Evolutionary conservation across 2,113 vertebrate genomes (phyloP).

Genomic region (Chiloscyllium plagiosum): DNA sequence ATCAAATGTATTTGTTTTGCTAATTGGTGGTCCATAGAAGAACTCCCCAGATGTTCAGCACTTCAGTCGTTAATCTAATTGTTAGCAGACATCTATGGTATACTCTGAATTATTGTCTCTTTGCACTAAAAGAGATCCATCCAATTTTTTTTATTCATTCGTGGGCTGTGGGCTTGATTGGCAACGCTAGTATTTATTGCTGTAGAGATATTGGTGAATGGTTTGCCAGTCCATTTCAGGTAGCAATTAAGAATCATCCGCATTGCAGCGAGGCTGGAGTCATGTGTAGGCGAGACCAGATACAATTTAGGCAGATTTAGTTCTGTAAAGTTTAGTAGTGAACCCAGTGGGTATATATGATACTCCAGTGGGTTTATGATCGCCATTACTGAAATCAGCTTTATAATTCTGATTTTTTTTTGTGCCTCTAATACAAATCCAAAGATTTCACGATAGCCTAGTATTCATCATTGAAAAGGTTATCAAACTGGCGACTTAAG

Average conservation of each 20-base stretch:
- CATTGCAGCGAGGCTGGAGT: neutral
- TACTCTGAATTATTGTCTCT: neutral
- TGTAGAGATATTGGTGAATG: neutral
- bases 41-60: neutral
- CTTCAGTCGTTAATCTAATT: neutral
- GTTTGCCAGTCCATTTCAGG: neutral
- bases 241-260: neutral
- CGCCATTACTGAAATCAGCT: no score
- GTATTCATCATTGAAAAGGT: no score
- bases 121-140: no score
- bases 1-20: neutral
- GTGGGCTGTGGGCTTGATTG: neutral
- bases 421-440: no score
- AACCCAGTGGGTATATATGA: no score
- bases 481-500: no score
- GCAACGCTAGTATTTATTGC: neutral
- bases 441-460: no score
- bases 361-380: no score
- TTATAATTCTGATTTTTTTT: no score
- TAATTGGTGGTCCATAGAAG: neutral
- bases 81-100: neutral
- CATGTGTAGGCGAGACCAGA: neutral
- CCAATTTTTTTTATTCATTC: neutral
- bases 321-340: neutral
- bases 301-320: neutral